Base-by-base conservation (phyloP, 2,888 invertebrate species). In the Parnassius apollo region DNA sequence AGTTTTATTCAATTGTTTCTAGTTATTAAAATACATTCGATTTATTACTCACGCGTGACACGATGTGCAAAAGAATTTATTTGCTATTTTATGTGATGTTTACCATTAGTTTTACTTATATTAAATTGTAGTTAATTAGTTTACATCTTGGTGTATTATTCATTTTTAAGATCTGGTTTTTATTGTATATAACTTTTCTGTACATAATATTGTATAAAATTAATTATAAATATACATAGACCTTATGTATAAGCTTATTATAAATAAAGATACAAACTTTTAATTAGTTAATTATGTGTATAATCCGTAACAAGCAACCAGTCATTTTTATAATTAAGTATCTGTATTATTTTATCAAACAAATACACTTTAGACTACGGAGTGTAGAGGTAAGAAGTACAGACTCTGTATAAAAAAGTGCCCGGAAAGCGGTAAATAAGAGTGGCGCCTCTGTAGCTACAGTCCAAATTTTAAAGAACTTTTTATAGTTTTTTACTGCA, bases 21-120 rank as follows among this genome's bases (percentile, higher is more conserved):
- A 25, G 7, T 25, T 25, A 25, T 25, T 25, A 25, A 25, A 25
- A 25, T 35, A 35, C 3, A 35, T 35, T 35, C 35, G 35, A 35
- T 35, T 35, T 35, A 35, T 44, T 8, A 44, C 9, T 11, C 44
- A 44, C 2, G 2, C 10, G 11, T 13, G 42, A 22, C 54, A 44
- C 58, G 49, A 50, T 13, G 12, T 57, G 50, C 18, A 59, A 60
- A 46, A 42, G 13, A 59, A 61, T 59, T 64, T 55, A 61, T 61
- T 57, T 58, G 58, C 60, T 67, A 71, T 72, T 68, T 68, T 73
- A 75, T 80, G 81, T 83, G 84, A 86, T 83, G 84, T 81, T 88
- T 82, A 88, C 88, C 87, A 87, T 80, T 86, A 87, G 81, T 76
- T 80, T 70, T 70, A 73, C 67, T 63, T 64, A 74, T 58, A 56